phyloP scores from a whole-genome alignment of 2,888 invertebrate genomes.

The Pristionchus arcanus region DNA sequence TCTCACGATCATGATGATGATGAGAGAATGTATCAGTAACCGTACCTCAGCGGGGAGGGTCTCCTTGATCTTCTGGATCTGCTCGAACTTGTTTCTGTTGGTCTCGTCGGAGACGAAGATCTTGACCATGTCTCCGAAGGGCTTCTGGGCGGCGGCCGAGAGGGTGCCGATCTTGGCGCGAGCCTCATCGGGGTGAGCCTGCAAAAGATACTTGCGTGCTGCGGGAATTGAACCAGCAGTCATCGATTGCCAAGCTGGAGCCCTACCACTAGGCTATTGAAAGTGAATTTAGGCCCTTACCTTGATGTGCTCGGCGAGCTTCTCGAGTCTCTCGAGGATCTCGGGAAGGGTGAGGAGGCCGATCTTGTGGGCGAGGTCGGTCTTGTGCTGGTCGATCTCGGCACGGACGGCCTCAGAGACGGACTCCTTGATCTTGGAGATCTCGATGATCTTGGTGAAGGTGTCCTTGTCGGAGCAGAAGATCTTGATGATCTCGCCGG shows the following conservation, averaged over 20 bases:
- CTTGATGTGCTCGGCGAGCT: slow-evolving; percentile 40
- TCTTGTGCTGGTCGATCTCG: background rate
- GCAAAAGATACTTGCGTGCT: too few relatives aligned
- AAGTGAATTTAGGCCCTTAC: too few relatives aligned
- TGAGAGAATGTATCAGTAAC: too few relatives aligned
- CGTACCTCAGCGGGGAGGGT: background rate
- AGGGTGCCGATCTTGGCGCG: background rate
- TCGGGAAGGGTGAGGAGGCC: slow-evolving; percentile 17
- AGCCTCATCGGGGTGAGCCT: slow-evolving; percentile 42
- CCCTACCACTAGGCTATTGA: too few relatives aligned
- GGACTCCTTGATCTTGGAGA: background rate
- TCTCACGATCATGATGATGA: too few relatives aligned
- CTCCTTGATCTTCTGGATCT: slow-evolving; percentile 6
- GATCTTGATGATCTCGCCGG: slow-evolving; percentile 37
- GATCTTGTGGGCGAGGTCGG: slow-evolving; percentile 27
- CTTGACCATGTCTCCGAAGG: slow-evolving; percentile 17
- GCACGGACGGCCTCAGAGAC: background rate
- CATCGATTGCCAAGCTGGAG: too few relatives aligned
- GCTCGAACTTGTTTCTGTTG: background rate
- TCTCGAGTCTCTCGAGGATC: slow-evolving; percentile 38
- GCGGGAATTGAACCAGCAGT: too few relatives aligned
- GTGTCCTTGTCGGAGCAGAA: slow-evolving; percentile 39
- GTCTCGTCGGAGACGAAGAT: slow-evolving; percentile 37
- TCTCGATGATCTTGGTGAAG: background rate
- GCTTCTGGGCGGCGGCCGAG: slow-evolving; percentile 30